Evolutionary conservation across 2,113 vertebrate genomes (phyloP).

Genomic region (Lophotis ruficrista): DNA sequence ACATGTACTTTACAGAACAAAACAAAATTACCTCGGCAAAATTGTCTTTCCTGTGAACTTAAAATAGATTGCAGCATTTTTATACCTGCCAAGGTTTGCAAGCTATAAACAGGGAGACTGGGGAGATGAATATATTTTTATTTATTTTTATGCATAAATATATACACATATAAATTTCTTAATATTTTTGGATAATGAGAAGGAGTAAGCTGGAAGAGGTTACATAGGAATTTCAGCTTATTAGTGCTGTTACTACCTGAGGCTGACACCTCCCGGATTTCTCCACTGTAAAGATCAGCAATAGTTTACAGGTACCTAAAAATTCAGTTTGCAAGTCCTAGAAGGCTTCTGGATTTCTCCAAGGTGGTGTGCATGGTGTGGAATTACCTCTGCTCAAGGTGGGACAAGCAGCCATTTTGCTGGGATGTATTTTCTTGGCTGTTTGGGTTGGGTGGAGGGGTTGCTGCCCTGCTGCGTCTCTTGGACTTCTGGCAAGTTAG

Average conservation of each 20-base stretch:
- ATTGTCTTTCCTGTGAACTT: background rate
- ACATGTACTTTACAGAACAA: background rate
- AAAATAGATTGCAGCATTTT: background rate
- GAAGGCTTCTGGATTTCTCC: background rate
- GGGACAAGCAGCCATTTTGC: background rate
- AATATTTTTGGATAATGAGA: background rate
- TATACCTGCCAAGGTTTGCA: background rate
- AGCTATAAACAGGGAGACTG: background rate
- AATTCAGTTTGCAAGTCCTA: background rate
- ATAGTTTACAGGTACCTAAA: background rate
- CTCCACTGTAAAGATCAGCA: background rate
- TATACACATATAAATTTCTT: background rate
- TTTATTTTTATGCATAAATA: background rate
- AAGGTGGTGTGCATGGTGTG: fast-evolving
- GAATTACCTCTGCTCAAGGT: background rate
- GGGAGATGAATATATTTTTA: background rate
- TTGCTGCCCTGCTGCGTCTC: background rate
- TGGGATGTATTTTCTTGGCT: fast-evolving
- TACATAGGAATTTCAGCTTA: background rate
- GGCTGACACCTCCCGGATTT: background rate
- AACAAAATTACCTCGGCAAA: background rate
- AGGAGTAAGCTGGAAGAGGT: background rate
- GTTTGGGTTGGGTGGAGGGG: background rate
- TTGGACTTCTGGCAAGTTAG: background rate
- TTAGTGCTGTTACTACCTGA: background rate